Base-by-base conservation (phyloP, 2,888 invertebrate species). In the Cremastobaeus sp. region DNA sequence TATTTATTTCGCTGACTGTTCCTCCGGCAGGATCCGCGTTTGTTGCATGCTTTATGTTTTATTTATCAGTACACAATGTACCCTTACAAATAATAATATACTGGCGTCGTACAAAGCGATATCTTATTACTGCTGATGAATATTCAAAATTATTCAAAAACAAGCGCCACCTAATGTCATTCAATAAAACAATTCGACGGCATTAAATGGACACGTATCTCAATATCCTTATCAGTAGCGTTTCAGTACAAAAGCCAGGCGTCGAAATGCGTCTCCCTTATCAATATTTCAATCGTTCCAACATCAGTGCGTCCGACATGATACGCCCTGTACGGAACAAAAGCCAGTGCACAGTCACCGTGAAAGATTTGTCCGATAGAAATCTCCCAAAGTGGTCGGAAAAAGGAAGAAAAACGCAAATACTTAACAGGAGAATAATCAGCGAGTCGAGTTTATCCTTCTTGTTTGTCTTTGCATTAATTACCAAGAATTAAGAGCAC, bases 401-500 rank as follows among this genome's bases (percentile, higher is more conserved):
- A 78, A 71, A 70, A 64, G 68, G 34, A 66, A 76, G 62, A 66
- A 72, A 66, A 57, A 73, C 69, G 50, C 75, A 65, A 65, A 66
- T 72, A 57, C 35, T 59, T 60, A 75, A 68, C 74, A 55, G 57
- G 69, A 71, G 54, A 76, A 68, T 76, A 73, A 76, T 69, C 70
- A 32, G 60, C 68, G 75, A 69, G 43, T 50, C 30, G 72, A 65
- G 70, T 81, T 76, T 82, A 84, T 85, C 84, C 84, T 84, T 82
- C 84, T 83, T 86, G 84, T 85, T 87, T 86, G 86, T 85, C 86
- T 85, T 85, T 85, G 83, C 84, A 86, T 87, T 87, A 87, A 87
- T 87, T 87, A 87, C 84, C 83, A 81, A 84, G 86, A 87, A 87
- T 87, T 86, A 86, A 86, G 85, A 86, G 84, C 79, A 80, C 77